Percentiles rank a stretch among this genome's conserved stretches.
phyloP scores from a whole-genome alignment of 2,797 vertebrate species.

The Carcharodon carcharias region DNA sequence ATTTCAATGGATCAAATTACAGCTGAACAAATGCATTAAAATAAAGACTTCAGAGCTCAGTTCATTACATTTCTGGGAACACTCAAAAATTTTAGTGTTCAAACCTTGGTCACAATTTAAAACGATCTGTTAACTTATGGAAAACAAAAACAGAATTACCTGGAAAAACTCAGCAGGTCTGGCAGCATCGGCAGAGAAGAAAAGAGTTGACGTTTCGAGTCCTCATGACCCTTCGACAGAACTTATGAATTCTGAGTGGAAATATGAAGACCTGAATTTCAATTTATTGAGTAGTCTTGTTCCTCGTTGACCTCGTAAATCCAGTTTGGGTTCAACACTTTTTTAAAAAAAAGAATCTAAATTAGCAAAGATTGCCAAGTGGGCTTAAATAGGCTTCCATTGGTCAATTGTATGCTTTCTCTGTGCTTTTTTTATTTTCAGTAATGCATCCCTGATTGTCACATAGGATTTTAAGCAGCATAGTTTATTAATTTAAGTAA shows the following conservation, averaged over 20 bases:
- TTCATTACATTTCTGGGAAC: neutral
- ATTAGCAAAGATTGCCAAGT: neutral
- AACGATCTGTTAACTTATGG: neutral
- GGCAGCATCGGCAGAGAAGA: too few species aligned
- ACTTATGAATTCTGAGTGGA: neutral
- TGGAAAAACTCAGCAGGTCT: too few species aligned
- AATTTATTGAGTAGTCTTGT: neutral
- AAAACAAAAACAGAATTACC: too few species aligned
- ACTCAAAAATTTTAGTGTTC: neutral
- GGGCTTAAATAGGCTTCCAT: neutral
- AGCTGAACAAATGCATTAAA: neutral
- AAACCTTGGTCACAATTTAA: neutral
- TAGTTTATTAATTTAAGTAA: neutral
- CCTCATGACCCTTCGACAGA: too few species aligned
- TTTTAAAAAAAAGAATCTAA: neutral
- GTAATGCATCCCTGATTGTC: neutral
- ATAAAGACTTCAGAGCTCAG: neutral
- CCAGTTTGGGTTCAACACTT: neutral
- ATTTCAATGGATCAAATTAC: neutral
- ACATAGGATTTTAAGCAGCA: neutral
- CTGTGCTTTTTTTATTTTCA: neutral
- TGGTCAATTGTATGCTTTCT: neutral
- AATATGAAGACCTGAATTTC: neutral
- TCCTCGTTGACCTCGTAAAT: neutral
- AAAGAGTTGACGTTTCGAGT: too few species aligned